Conservation (phyloP, 2,888 invertebrate species). For the Himalopsyche japonica region DNA sequence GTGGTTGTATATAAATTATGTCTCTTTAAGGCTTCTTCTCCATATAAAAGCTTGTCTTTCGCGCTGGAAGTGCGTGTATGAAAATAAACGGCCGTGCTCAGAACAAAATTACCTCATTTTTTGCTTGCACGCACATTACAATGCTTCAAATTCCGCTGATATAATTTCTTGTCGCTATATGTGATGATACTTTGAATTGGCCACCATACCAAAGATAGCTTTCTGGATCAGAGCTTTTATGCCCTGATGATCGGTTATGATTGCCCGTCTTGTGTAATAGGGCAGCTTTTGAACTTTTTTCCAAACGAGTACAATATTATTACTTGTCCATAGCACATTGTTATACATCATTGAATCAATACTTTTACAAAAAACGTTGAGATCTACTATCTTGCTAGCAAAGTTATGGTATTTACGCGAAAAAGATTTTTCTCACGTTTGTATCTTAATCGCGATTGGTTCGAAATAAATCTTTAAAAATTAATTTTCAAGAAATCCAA, state of each 20-base stretch:
- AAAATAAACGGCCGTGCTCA: slow-evolving; percentile 17
- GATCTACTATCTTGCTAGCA: too few relatives aligned
- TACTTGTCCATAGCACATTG: too few relatives aligned
- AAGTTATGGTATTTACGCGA: too few relatives aligned
- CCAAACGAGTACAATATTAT: too few relatives aligned
- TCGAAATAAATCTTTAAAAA: too few relatives aligned
- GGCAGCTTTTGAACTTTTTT: background rate
- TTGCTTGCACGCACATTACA: slow-evolving; percentile 4
- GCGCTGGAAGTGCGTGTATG: slow-evolving; percentile 23
- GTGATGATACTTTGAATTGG: slow-evolving; percentile 20
- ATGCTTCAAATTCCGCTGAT: slow-evolving; percentile 18
- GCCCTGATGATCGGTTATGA: background rate
- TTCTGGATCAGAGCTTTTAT: background rate
- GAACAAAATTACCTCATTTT: slow-evolving; percentile 17
- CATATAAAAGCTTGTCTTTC: background rate
- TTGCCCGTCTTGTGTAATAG: background rate
- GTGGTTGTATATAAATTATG: background rate
- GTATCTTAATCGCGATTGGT: too few relatives aligned
- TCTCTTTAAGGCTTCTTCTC: background rate
- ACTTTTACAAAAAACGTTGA: too few relatives aligned
- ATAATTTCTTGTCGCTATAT: slow-evolving; percentile 25
- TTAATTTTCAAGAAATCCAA: too few relatives aligned
- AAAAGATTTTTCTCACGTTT: too few relatives aligned
- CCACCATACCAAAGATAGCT: background rate
- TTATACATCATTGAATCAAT: too few relatives aligned